phyloP scores from a whole-genome alignment of 2,888 invertebrate species.

The Pollenia griseotomentosa region DNA sequence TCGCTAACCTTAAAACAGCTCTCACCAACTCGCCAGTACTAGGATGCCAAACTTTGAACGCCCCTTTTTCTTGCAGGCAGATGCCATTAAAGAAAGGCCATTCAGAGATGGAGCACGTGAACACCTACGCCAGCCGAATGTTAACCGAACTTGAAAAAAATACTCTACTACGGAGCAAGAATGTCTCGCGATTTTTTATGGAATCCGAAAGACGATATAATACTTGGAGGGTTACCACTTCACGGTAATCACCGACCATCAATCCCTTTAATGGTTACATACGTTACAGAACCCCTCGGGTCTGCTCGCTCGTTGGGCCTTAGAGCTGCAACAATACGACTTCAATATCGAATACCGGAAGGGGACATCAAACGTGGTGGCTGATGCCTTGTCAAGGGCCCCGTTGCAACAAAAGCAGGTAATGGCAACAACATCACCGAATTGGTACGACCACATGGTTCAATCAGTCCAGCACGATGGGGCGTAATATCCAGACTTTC shows the following conservation, averaged over 20 bases:
- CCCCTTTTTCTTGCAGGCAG: slow-evolving; percentile 47
- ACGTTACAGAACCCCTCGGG: slow-evolving; percentile 58
- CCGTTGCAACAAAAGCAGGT: not conserved
- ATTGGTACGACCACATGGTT: slow-evolving; percentile 31
- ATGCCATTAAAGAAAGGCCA: slow-evolving; percentile 44
- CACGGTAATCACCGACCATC: slow-evolving; percentile 69
- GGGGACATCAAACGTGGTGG: slow-evolving; percentile 50
- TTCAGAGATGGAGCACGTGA: slow-evolving; percentile 20
- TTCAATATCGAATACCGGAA: slow-evolving; percentile 55
- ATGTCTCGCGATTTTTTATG: slow-evolving; percentile 65
- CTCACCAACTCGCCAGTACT: slow-evolving; percentile 51
- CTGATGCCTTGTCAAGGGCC: slow-evolving; percentile 55
- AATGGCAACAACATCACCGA: not conserved
- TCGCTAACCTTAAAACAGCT: slow-evolving; percentile 15
- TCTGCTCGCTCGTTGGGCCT: slow-evolving; percentile 64
- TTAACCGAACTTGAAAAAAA: slow-evolving; percentile 50
- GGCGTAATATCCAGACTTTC: slow-evolving; percentile 39
- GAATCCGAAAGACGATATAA: slow-evolving; percentile 57
- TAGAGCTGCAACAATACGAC: slow-evolving; percentile 64
- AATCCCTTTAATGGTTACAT: slow-evolving; percentile 67
- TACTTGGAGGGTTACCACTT: slow-evolving; percentile 57
- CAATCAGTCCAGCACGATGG: not conserved
- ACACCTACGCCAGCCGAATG: slow-evolving; percentile 57
- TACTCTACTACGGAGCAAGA: slow-evolving; percentile 68
- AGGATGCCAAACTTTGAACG: slow-evolving; percentile 23